Evolutionary conservation across 2,113 vertebrate species (phyloP).

Genomic region (Atrichornis clamosus): DNA sequence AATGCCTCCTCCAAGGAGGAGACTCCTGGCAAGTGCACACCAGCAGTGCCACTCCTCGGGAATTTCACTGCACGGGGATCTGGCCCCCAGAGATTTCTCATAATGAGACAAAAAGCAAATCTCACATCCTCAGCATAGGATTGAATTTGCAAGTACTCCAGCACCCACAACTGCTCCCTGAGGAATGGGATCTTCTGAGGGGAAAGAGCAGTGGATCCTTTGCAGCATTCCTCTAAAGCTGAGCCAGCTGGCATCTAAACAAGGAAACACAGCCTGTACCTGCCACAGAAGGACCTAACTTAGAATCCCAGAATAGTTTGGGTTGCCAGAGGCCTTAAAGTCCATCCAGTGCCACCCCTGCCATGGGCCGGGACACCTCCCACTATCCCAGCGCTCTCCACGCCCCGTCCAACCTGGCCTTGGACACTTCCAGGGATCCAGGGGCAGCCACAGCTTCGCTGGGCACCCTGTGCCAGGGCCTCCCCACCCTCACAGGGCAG

Average conservation of each 20-base stretch:
- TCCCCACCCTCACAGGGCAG: fast-evolving
- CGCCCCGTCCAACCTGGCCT: not conserved
- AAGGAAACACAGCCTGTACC: constrained; percentile 73
- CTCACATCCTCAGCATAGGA: fast-evolving
- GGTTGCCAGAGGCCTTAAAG: fast-evolving
- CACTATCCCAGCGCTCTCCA: not conserved
- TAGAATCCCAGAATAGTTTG: not conserved
- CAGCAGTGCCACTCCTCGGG: fast-evolving
- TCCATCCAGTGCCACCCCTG: not conserved
- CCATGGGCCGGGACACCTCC: not conserved
- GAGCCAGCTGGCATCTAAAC: constrained; percentile 61
- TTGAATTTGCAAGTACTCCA: fast-evolving
- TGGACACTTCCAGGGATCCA: not conserved
- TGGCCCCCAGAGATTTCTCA: not conserved
- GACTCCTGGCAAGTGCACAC: not conserved
- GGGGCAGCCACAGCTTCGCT: not conserved
- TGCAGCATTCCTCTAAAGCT: constrained; percentile 8
- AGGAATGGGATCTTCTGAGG: not conserved
- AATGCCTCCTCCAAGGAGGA: not conserved
- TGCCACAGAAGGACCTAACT: constrained; percentile 1
- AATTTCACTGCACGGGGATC: not conserved
- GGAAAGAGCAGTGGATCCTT: not conserved
- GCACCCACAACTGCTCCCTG: not conserved
- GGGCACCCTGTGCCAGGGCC: fast-evolving
- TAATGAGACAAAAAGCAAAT: not conserved